Base-by-base conservation (phyloP, 2,797 vertebrate species). In the Falco rusticolus region DNA sequence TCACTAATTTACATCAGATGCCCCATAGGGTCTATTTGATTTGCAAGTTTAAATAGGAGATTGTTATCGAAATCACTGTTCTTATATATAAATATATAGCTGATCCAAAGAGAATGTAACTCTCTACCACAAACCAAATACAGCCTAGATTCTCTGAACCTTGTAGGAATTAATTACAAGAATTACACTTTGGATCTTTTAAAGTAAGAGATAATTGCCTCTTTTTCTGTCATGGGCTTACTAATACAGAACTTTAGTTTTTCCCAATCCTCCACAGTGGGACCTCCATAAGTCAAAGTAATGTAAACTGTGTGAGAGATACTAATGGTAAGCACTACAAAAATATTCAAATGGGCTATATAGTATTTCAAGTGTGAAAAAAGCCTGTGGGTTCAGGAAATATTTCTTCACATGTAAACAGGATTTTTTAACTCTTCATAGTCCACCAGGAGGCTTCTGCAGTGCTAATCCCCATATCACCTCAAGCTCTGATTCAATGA, bases 301-400 rank as follows among this genome's bases (percentile, higher is more conserved):
- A 92, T 84, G 89, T 94, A 96, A 96, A 97, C 92, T 84, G 57
- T 94, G 89, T 92, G 82, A 95, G 87, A 94, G 91, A 92, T 84
- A 89, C 21, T 95, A 94, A 94, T 91, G 84, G 81, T 96, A 96
- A 96, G 69, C 65, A 86, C 84, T 92, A 92, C 61, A 84, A 89
- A 96, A 90, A 93, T 95, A 93, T 95, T 95, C 79, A 94, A 96
- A 89, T 96, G 74, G 79, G 51, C 34, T 94, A 89, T 89, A 95
- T 94, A 90, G 95, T 81, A 90, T 90, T 96, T 72, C 94, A 96
- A 97, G 94, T 97, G 95, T 95, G 97, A 95, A 84, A 72, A 90
- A 95, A 95, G 56, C 60, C 96, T 76, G 48, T 81, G 60, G 61
- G 80, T 94, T 94, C 80, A 95, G 60, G 64, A 96, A 95, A 91